Base-by-base conservation (phyloP, 2,797 vertebrate species). In the Anguilla pacifica region DNA sequence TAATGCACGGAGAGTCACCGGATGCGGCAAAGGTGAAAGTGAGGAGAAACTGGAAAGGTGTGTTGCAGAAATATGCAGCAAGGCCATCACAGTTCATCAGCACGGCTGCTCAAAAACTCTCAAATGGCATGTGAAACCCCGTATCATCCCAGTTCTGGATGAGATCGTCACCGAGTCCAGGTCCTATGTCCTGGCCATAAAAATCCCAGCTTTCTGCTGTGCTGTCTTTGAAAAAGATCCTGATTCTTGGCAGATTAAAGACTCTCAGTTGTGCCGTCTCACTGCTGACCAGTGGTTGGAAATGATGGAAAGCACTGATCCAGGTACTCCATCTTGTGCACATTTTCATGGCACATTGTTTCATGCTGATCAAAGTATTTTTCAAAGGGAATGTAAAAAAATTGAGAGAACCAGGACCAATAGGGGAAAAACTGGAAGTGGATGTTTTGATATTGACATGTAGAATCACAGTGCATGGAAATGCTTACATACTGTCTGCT, bases 131-230 rank as follows among this genome's bases (percentile, higher is more conserved):
- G 90, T 91, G 17, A 74, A 90, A 11, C 89, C 90, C 59, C 86
- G 91, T 57, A 89, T 91, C 84, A 85, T 91, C 89, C 39, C 6
- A 51, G 87, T 94, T 59, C 87, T 51, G 46, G 81, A 91, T 15
- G 0, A n/a, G 7, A 10, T 77, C 0, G 2, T 53, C 6, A 6
- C 28, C 7, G 3, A 39, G 0, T 11, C 13, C 9, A 15, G 5
- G 55, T 53, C 90, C 70, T 93, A 83, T 0, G 3, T 89, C 0
- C 85, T 86, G 0, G 90, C 55, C 0, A 43, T 92, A 13, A 1
- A 1, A 86, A 86, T 93, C 2, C 6, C 92, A 15, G 19, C 0
- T 0, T 91, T 91, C 61, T 93, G 92, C 82, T 92, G 94, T 46
- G 67, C 70, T 0, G 89, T 92, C 9, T 94, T 95, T 88, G 89